These are phyloP conservation scores for Drosophila kokeensis DNA, from an alignment of 2,888 invertebrate genomes.

Conservation along the genomic window DNA sequence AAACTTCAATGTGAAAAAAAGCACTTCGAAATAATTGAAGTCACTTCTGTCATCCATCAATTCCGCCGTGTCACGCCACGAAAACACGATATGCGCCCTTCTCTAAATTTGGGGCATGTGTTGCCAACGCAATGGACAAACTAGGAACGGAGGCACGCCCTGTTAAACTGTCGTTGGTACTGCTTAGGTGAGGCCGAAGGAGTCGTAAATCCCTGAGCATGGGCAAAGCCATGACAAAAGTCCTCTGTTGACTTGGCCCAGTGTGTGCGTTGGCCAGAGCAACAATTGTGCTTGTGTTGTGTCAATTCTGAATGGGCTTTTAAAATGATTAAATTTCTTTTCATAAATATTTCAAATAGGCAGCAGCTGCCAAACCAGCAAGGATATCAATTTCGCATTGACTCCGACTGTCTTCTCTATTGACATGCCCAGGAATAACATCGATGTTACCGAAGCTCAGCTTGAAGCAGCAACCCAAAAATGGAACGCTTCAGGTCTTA, in stretches of 20 bases:
- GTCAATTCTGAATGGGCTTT: constrained; percentile 70
- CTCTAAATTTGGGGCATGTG: constrained; percentile 4
- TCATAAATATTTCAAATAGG: constrained; percentile 51
- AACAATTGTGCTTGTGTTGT: constrained; percentile 62
- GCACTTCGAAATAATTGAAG: neutral
- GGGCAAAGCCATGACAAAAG: neutral
- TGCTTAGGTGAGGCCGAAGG: neutral
- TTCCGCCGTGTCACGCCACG: neutral
- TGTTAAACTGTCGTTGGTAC: neutral
- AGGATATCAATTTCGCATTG: constrained; percentile 54
- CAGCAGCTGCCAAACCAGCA: constrained; percentile 15
- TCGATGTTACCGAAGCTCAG: constrained; percentile 5
- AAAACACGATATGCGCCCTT: neutral
- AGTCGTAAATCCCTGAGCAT: constrained; percentile 10
- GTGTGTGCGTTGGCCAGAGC: constrained; percentile 21
- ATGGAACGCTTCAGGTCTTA: constrained; percentile 21
- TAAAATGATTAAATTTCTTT: constrained; percentile 77
- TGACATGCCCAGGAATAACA: constrained; percentile 47
- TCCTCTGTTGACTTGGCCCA: constrained; percentile 9
- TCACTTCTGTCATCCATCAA: neutral
- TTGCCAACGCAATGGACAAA: neutral
- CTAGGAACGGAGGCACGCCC: neutral
- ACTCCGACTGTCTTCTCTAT: constrained; percentile 33
- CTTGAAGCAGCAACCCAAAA: constrained; percentile 33
- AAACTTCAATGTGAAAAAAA: neutral